phyloP scores from a whole-genome alignment of 1,140 invertebrate species.

The Tachypleus tridentatus region DNA sequence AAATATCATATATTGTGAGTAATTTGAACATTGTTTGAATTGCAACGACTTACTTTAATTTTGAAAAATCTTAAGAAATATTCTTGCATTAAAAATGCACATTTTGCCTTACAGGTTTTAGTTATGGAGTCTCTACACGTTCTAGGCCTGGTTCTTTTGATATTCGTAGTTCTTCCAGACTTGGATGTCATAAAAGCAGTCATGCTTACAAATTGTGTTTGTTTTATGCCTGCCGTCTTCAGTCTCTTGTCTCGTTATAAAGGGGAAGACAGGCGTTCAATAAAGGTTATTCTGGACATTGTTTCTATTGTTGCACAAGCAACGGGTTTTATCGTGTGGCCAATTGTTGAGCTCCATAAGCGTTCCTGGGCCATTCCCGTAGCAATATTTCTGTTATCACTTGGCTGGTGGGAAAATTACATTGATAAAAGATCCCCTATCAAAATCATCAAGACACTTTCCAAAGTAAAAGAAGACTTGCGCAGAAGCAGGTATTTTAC shows the following conservation, averaged over 20 bases:
- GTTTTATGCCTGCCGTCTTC: conserved; percentile 32
- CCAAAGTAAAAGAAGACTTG: conserved; percentile 66
- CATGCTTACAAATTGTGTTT: conserved; percentile 33
- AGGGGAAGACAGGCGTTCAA: conserved; percentile 15
- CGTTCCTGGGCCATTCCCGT: conserved; percentile 35
- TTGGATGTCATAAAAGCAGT: conserved; percentile 35
- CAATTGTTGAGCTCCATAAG: conserved; percentile 29
- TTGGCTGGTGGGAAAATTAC: conserved; percentile 44
- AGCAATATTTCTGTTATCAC: conserved; percentile 36
- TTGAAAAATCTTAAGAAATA: neutral
- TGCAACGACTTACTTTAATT: too few relatives aligned
- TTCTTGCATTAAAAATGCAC: neutral
- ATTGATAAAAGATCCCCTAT: conserved; percentile 35
- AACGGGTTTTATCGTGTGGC: conserved; percentile 81
- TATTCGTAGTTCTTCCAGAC: conserved; percentile 35
- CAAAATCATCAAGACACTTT: conserved; percentile 58
- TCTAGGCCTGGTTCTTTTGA: conserved; percentile 32
- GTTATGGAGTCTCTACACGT: conserved; percentile 34
- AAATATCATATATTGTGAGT: too few relatives aligned
- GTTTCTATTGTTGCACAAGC: conserved; percentile 42
- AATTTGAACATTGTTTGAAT: too few relatives aligned
- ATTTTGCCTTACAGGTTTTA: conserved; percentile 24
- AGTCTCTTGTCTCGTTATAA: conserved; percentile 22
- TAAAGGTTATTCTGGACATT: conserved; percentile 28
- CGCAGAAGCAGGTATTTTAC: conserved; percentile 56